Conservation (phyloP, 2,113 vertebrate genomes). For the human region GRCh38 chr7:151648501-151649000, state of each 20-base stretch:
- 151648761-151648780: not conserved
- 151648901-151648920: not conserved
- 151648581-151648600: rapidly evolving
- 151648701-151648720: not conserved
- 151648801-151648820: not conserved
- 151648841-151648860: not conserved
- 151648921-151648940: not conserved
- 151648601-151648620: not conserved
- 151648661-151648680: not conserved
- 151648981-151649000: not conserved
- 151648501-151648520: not conserved
- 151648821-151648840: not conserved
- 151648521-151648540: not conserved
- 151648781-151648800: not conserved
- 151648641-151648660: not conserved
- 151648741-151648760: not conserved
- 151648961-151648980: not conserved
- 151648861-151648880: no score
- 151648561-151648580: not conserved
- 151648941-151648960: not conserved
- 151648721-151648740: not conserved
- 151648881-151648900: not conserved
- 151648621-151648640: not conserved
- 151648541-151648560: not conserved
- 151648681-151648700: not conserved